These are phyloP conservation scores for Bugula neritina DNA, from an alignment of 2,888 invertebrate species.

Conservation along the genomic window DNA sequence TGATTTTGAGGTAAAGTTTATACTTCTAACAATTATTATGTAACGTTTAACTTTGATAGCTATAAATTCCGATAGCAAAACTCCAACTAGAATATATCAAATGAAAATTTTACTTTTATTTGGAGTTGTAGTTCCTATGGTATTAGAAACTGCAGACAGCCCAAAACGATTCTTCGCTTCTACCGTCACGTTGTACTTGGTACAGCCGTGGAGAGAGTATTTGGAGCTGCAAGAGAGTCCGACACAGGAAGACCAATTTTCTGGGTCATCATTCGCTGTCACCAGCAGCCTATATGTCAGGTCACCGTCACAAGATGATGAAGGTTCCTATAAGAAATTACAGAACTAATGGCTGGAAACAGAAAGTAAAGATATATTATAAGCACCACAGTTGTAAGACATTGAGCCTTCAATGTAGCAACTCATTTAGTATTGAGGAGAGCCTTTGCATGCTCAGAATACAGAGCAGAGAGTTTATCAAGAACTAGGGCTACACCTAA, in stretches of 20 bases:
- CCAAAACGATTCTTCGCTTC: not conserved
- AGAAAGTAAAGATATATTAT: too few species aligned
- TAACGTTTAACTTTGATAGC: too few species aligned
- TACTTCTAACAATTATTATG: too few species aligned
- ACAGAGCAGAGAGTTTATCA: too few species aligned
- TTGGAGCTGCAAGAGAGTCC: not conserved
- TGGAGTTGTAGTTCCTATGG: not conserved
- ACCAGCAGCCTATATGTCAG: not conserved
- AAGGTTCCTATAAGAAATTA: not conserved
- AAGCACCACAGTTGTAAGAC: not conserved
- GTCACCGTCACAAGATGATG: not conserved
- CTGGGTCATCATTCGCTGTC: not conserved
- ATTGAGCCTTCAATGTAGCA: too few species aligned
- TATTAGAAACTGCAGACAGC: not conserved
- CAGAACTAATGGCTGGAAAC: too few species aligned
- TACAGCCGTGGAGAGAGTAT: not conserved
- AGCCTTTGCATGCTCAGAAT: too few species aligned
- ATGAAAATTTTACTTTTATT: not conserved
- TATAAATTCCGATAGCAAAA: too few species aligned
- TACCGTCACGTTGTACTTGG: conserved; percentile 1
- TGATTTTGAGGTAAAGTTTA: too few species aligned
- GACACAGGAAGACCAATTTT: not conserved
- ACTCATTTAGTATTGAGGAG: too few species aligned
- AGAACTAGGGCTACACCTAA: too few species aligned
- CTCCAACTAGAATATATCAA: too few species aligned